Evolutionary conservation across 2,797 vertebrate species (phyloP).

Genomic region (Cynodonichthys magdalenae): DNA sequence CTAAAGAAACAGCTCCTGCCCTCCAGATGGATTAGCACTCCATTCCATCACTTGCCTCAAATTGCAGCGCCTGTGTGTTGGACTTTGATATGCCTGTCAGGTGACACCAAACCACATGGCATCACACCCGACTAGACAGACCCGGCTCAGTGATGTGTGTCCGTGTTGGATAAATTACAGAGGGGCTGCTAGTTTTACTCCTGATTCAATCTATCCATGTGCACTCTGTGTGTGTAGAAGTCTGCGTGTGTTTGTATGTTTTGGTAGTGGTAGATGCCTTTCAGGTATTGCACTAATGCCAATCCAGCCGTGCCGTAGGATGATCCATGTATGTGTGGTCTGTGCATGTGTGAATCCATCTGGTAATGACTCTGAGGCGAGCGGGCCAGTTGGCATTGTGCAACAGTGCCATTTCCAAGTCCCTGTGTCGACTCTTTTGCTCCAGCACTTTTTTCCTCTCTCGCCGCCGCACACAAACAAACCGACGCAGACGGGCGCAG

Average conservation of each 20-base stretch:
- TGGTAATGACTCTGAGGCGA: conserved; percentile 67
- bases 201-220: conserved; percentile 36
- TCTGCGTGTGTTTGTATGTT: conserved; percentile 19
- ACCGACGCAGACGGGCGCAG: conserved; percentile 24
- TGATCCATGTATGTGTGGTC: conserved; percentile 20
- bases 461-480: conserved; percentile 23
- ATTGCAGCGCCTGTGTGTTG: conserved; percentile 32
- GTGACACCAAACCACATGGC: conserved; percentile 54
- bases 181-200: conserved; percentile 31
- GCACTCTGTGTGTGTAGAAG: conserved; percentile 4
- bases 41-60: conserved; percentile 49
- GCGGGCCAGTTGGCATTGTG: conserved; percentile 66
- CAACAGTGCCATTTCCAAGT: conserved; percentile 59
- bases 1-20: conserved; percentile 57
- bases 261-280: conserved; percentile 36
- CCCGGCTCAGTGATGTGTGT: conserved; percentile 15
- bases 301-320: conserved; percentile 21
- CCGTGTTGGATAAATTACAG: conserved; percentile 40
- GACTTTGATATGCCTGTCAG: conserved; percentile 53
- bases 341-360: conserved; percentile 58
- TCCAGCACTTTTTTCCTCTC: conserved; percentile 5
- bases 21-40: conserved; percentile 62
- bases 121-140: conserved; percentile 36
- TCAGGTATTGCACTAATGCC: conserved; percentile 43
- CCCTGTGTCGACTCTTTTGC: conserved; percentile 49